These are phyloP conservation scores for Epirrhoe alternata DNA, from an alignment of 2,888 invertebrate genomes.

Conservation along the genomic window DNA sequence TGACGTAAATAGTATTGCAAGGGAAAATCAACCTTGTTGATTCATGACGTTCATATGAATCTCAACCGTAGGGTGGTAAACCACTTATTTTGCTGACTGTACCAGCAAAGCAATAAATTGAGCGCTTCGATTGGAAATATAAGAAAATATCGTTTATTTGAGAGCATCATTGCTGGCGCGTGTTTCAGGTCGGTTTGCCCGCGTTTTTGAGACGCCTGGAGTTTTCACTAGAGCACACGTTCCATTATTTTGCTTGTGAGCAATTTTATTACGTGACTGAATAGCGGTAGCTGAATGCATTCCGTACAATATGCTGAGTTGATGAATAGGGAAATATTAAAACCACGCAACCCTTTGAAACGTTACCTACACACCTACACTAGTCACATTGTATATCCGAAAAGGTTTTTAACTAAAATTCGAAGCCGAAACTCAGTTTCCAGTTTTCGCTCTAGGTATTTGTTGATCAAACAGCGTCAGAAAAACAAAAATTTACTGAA, in stretches of 20 bases:
- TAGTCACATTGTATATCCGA: too few species aligned
- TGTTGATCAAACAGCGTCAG: slow-evolving; percentile 5
- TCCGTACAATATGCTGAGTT: neutral
- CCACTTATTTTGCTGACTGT: too few species aligned
- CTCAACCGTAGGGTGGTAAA: too few species aligned
- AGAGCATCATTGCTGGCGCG: slow-evolving; percentile 4
- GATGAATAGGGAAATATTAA: neutral
- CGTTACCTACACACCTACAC: neutral
- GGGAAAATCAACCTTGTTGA: too few species aligned
- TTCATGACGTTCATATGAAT: too few species aligned
- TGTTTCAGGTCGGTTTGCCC: slow-evolving; percentile 8
- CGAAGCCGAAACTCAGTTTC: neutral
- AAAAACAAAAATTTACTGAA: slow-evolving; percentile 15
- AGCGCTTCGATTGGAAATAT: neutral
- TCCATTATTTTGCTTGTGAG: slow-evolving; percentile 6
- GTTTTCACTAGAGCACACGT: slow-evolving; percentile 1
- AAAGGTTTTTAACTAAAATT: neutral
- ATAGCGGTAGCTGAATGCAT: slow-evolving; percentile 1
- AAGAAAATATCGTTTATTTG: slow-evolving; percentile 8
- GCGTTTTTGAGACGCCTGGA: slow-evolving; percentile 11
- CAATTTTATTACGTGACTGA: neutral
- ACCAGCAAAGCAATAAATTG: neutral
- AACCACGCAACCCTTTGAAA: neutral
- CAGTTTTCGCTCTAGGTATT: slow-evolving; percentile 10
- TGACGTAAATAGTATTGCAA: too few species aligned